phyloP scores from a whole-genome alignment of 2,888 invertebrate species.

The Tuberolachnus salignus region DNA sequence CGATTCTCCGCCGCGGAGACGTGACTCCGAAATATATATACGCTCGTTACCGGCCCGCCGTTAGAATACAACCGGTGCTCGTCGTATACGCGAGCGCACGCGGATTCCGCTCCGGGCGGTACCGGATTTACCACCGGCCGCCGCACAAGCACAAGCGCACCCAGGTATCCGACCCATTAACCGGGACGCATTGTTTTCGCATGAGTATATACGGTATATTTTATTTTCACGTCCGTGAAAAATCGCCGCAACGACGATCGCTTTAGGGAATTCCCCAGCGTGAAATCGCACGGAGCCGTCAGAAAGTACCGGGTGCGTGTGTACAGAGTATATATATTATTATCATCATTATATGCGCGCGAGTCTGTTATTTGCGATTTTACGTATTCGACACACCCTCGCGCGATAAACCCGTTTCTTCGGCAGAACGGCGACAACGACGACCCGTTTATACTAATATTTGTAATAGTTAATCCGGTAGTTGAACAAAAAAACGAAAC shows the following conservation, averaged over 20 bases:
- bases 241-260: background rate
- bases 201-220: too few species aligned
- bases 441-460: conserved; percentile 28
- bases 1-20: background rate
- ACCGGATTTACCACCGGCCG: conserved; percentile 10
- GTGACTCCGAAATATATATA: conserved; percentile 51
- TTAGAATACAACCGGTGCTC: conserved; percentile 25
- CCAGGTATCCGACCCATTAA: too few species aligned
- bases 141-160: background rate
- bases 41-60: conserved; percentile 19
- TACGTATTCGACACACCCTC: background rate
- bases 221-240: background rate
- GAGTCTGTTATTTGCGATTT: too few species aligned
- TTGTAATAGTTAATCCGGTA: conserved; percentile 33
- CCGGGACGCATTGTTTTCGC: conserved; percentile 24
- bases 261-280: background rate
- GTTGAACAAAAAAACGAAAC: background rate
- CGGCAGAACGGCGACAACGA: background rate
- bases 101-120: conserved; percentile 39
- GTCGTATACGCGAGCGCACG: background rate
- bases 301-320: background rate
- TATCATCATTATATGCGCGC: too few species aligned
- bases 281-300: background rate
- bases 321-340: too few species aligned
- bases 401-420: conserved; percentile 30